Evolutionary conservation across 2,888 invertebrate species (phyloP).

Genomic region (Aporophyla lueneburgensis): DNA sequence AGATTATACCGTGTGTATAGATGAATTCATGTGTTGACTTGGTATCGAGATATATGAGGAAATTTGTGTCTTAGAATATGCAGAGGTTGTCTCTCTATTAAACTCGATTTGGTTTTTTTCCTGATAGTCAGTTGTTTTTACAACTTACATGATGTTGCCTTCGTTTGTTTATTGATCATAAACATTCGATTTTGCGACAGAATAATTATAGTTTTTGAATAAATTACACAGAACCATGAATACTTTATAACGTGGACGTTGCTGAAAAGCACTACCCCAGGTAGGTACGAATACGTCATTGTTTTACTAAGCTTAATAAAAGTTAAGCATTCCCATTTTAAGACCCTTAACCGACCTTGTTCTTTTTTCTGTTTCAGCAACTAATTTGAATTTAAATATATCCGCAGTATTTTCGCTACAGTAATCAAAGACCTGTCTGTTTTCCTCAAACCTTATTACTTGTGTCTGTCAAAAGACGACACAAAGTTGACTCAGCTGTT

Average conservation of each 20-base stretch:
- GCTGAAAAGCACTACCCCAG: background rate
- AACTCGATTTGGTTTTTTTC: background rate
- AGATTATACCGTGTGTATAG: slow-evolving; percentile 42
- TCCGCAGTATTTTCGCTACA: slow-evolving; percentile 11
- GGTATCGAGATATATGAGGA: slow-evolving; percentile 4
- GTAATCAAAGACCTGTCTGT: slow-evolving; percentile 28
- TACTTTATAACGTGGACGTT: no score
- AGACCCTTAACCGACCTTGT: background rate
- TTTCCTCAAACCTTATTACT: slow-evolving; percentile 27
- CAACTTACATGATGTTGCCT: background rate
- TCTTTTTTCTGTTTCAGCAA: background rate
- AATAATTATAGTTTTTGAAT: background rate
- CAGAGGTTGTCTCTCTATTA: background rate
- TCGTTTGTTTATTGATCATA: background rate
- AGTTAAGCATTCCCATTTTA: background rate
- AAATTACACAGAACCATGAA: background rate
- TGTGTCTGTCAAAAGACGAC: slow-evolving; percentile 14
- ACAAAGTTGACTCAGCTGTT: slow-evolving; percentile 20
- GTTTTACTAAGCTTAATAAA: background rate
- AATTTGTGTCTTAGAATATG: slow-evolving; percentile 8
- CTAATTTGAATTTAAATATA: slow-evolving; percentile 29
- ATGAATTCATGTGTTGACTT: slow-evolving; percentile 40
- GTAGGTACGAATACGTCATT: no score
- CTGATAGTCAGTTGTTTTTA: slow-evolving; percentile 12
- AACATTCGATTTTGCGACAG: background rate